phyloP scores from a whole-genome alignment of 2,888 invertebrate genomes.

The Chrysina gloriosa region DNA sequence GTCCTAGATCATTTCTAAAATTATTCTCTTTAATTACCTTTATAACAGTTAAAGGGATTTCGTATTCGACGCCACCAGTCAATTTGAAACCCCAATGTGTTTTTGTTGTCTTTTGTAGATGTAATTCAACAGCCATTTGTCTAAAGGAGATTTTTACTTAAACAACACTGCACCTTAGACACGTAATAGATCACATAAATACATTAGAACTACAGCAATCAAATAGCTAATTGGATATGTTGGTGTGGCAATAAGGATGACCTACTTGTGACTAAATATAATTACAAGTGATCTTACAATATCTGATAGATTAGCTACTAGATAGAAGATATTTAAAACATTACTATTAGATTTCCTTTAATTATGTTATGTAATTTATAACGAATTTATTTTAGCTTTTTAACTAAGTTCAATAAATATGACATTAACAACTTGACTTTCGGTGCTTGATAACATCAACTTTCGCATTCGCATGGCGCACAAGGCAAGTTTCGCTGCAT shows the following conservation, averaged over 20 bases:
- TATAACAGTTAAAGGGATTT: conserved; percentile 78
- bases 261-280: conserved; percentile 26
- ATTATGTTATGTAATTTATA: too few species aligned
- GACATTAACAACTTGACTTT: too few species aligned
- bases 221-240: conserved; percentile 51
- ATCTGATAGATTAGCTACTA: too few species aligned
- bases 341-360: too few species aligned
- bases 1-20: background rate
- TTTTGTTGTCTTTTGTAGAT: conserved; percentile 70
- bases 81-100: conserved; percentile 84
- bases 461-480: too few species aligned
- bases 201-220: conserved; percentile 53
- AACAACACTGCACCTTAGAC: conserved; percentile 49
- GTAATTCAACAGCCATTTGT: conserved; percentile 77
- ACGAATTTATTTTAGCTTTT: too few species aligned
- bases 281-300: background rate
- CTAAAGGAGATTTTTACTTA: conserved; percentile 46
- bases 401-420: too few species aligned
- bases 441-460: too few species aligned
- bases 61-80: conserved; percentile 79
- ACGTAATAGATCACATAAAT: conserved; percentile 50
- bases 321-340: too few species aligned
- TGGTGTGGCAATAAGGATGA: conserved; percentile 48
- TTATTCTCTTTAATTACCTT: conserved; percentile 68
- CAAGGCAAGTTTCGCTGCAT: too few species aligned